These are phyloP conservation scores for Lysandra bellargus DNA, from an alignment of 2,888 invertebrate species.

Conservation along the genomic window DNA sequence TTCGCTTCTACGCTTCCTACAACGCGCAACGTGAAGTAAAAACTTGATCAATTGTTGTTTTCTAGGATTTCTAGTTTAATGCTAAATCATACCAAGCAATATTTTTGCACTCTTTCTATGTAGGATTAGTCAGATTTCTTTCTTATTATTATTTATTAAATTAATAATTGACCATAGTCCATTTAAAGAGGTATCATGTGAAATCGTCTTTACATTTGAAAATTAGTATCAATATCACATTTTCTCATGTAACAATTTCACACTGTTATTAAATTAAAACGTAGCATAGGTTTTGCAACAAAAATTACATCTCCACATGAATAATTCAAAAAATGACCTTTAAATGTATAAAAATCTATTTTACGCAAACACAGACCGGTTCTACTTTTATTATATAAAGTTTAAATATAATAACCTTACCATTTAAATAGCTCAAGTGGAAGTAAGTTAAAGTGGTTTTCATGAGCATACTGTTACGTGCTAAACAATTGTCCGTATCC, in stretches of 20 bases:
- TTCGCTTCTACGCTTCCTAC: not conserved
- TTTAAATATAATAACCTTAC: slow-evolving; percentile 6
- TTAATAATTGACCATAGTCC: too few relatives aligned
- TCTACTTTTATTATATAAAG: slow-evolving; percentile 4
- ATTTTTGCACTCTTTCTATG: too few relatives aligned
- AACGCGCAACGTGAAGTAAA: not conserved
- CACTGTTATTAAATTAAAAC: not conserved
- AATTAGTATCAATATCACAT: not conserved
- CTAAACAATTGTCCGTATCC: too few relatives aligned
- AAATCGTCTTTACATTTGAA: too few relatives aligned
- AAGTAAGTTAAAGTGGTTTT: not conserved
- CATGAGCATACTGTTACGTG: not conserved
- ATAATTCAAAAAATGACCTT: slow-evolving; percentile 17
- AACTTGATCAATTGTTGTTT: not conserved
- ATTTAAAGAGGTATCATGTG: too few relatives aligned
- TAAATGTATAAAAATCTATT: not conserved
- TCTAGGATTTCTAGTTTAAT: not conserved
- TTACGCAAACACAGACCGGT: slow-evolving; percentile 8
- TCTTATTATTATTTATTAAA: too few relatives aligned
- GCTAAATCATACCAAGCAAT: too few relatives aligned
- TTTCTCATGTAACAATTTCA: not conserved
- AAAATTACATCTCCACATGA: slow-evolving; percentile 10
- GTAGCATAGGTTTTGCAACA: not conserved
- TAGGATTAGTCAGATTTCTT: too few relatives aligned
- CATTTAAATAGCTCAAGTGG: slow-evolving; percentile 9